Evolutionary conservation across 2,888 invertebrate genomes (phyloP), one percentile per base, ranked within the genome.

Genomic region (Melieria picta): DNA sequence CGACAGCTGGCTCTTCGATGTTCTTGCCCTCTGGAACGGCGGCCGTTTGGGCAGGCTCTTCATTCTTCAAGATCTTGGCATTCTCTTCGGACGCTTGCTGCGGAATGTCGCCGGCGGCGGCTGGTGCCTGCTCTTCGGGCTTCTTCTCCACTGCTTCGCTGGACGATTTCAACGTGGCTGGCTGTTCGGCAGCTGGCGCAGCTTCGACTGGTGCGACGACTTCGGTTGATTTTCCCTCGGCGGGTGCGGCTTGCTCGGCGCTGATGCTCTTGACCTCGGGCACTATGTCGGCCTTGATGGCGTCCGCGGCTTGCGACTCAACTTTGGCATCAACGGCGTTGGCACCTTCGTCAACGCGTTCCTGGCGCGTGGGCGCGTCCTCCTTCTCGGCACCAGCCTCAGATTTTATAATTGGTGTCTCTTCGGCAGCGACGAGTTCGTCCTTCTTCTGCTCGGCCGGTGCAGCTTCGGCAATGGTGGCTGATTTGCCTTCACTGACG

Each of bases 1-100:
- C 78, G 87, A 89, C 83, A 85, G 88, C 78, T 86, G 88, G 78
- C 85, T 81, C 79, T 63, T 78, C 77, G 65, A 78, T 77, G 76
- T 81, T 79, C 73, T 79, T 80, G 72, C 76, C 75, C 72, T 80
- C 88, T 82, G 80, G 77, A 87, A 86, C 77, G 57, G 74, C 73
- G 3, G 88, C 88, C 13, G 72, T 71, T 68, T 74, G 73, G 60
- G 73, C 72, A 46, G 69, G 42, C 52, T 57, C 64, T 10, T 64
- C 70, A 7, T 16, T 47, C 57, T 70, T 64, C 67, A 72, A 63
- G 16, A 62, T 11, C 45, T 72, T 72, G 30, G 46, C 48, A 48
- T 56, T 66, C 55, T 72, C 71, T 48, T 72, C 67, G 48, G 67
- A 62, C 1, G 71, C 52, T 13, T 56, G 67, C 11, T 50, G 67